Conservation (phyloP, 2,113 vertebrate genomes). For the Gasterosteus nipponicus region DNA sequence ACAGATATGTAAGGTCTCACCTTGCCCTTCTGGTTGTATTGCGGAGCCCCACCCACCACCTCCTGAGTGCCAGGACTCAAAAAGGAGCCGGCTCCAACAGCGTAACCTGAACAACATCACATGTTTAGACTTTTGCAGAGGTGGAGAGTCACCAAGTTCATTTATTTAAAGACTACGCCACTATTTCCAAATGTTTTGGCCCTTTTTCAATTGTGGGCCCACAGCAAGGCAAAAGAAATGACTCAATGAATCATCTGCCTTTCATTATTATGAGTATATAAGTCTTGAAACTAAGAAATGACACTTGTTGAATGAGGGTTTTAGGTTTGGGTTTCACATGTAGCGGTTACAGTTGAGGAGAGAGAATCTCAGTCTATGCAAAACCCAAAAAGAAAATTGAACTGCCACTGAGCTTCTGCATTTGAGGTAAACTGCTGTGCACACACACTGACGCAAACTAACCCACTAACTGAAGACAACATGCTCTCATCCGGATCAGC, state of each 20-base stretch:
- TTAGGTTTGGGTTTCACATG: neutral
- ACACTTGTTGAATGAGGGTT: neutral
- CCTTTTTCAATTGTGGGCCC: neutral
- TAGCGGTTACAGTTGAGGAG: neutral
- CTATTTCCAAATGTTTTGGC: neutral
- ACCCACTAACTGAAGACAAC: conserved; percentile 2
- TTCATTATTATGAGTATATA: neutral
- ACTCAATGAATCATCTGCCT: neutral
- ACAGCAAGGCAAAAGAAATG: neutral
- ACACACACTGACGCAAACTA: neutral
- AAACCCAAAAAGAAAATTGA: neutral
- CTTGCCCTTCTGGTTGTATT: conserved; percentile 92
- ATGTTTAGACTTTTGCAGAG: neutral
- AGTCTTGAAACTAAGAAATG: neutral
- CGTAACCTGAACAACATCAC: conserved; percentile 84
- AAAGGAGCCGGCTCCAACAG: conserved; percentile 93
- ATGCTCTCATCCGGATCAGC: neutral
- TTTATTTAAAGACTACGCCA: neutral
- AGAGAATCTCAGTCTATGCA: neutral
- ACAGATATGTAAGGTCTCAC: conserved; percentile 77
- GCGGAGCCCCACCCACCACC: conserved; percentile 93
- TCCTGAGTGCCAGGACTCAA: conserved; percentile 78
- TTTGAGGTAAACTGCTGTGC: neutral
- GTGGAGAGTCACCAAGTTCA: neutral
- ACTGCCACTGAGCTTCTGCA: neutral